These are phyloP conservation scores for Silurus glanis DNA, from an alignment of 2,113 vertebrate genomes.

Conservation along the genomic window DNA sequence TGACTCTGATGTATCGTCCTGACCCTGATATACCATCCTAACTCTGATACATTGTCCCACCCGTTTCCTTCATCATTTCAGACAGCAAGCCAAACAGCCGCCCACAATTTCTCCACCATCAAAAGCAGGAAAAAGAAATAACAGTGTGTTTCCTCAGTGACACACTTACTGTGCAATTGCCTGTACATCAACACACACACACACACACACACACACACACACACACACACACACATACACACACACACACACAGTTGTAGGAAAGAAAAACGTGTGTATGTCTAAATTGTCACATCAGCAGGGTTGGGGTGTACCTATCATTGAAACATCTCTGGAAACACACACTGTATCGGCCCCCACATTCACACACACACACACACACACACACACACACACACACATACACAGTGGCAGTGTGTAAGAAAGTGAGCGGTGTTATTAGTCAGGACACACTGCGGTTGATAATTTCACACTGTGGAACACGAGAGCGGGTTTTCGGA, in stretches of 20 bases:
- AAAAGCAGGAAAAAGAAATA: constrained; percentile 63
- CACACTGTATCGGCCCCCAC: constrained; percentile 14
- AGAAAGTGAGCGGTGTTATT: not conserved
- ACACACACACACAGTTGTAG: constrained; percentile 55
- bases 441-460: constrained; percentile 50
- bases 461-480: constrained; percentile 53
- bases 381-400: constrained; percentile 19
- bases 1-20: not conserved
- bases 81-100: constrained; percentile 17
- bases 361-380: not conserved
- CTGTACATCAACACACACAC: constrained; percentile 45
- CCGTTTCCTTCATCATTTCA: not conserved
- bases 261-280: not conserved
- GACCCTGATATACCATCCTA: not conserved
- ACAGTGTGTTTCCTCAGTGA: constrained; percentile 47
- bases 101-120: constrained; percentile 44
- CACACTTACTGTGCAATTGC: not conserved
- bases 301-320: constrained; percentile 59
- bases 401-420: constrained; percentile 37
- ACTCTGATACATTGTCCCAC: not conserved
- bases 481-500: constrained; percentile 48
- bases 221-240: constrained; percentile 54
- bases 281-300: constrained; percentile 33
- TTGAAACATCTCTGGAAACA: constrained; percentile 36
- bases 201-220: constrained; percentile 58